phyloP scores from a whole-genome alignment of 2,797 vertebrate species.

The Manis javanica region DNA sequence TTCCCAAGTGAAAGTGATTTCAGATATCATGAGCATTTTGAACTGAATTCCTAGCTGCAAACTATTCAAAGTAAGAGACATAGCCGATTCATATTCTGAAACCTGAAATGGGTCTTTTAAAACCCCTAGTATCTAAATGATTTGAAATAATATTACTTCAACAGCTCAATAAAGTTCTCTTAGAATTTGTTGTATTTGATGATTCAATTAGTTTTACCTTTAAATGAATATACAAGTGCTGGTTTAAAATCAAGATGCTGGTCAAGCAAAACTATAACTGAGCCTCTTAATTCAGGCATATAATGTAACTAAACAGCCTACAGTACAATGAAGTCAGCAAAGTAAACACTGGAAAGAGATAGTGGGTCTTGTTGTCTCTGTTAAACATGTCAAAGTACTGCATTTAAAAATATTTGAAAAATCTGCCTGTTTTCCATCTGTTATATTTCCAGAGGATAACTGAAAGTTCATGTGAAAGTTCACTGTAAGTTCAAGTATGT shows the following conservation, averaged over 20 bases:
- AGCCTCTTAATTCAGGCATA: constrained; percentile 53
- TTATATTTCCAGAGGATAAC: constrained; percentile 86
- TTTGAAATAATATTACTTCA: constrained; percentile 53
- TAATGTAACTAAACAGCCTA: constrained; percentile 74
- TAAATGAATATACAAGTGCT: background rate
- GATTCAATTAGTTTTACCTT: constrained; percentile 28
- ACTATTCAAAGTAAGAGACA: background rate
- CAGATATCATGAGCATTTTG: background rate
- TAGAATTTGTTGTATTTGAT: constrained; percentile 46
- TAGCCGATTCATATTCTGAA: background rate
- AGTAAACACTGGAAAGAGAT: constrained; percentile 84
- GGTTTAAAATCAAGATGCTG: constrained; percentile 39
- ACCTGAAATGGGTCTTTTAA: constrained; percentile 38
- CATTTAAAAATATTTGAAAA: constrained; percentile 86
- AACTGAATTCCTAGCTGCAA: background rate
- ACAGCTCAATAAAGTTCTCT: constrained; percentile 43
- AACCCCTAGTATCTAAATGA: background rate
- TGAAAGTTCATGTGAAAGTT: constrained; percentile 91
- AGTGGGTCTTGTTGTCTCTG: constrained; percentile 78
- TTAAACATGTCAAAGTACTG: constrained; percentile 83
- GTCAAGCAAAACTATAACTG: constrained; percentile 61
- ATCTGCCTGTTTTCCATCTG: constrained; percentile 92
- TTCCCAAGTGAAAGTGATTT: background rate
- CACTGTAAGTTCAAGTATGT: constrained; percentile 92
- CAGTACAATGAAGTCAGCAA: constrained; percentile 79